Base-by-base conservation (phyloP, 1,140 invertebrate species). In the Cotesia glomerata region DNA sequence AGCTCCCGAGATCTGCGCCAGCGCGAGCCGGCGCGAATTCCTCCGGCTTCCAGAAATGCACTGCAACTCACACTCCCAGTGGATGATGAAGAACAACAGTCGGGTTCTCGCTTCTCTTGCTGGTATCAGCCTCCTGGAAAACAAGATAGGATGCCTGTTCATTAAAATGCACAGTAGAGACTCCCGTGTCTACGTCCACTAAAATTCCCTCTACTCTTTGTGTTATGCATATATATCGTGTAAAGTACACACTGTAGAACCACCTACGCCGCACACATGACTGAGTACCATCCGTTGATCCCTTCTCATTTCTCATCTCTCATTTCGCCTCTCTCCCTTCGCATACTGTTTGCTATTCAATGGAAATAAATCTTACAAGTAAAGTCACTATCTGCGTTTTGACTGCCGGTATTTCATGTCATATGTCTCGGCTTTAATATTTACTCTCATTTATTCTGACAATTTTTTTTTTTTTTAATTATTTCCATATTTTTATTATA, bases 131-230 rank as follows among this genome's bases (percentile, higher is more conserved):
- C 71, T 68, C 32, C 80, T 81, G 77, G 66, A 81, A 81, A 80
- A 81, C 77, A 80, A 80, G 75, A 80, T 79, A 73, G 75, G 61
- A 36, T 13, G 36, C 32, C 65, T 73, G 73, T 80, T 81, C 78
- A 80, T 81, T 81, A 81, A 81, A 81, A 81, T 81, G 77, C 79
- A 74, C 70, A 26, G 16, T 71, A 73, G 74, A 71, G 71, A 64
- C 73, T 45, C 39, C 2, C 2, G 39, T 69, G 70, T 76, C 74
- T 72, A 70, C 67, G 54, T 36, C 65, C 65, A 34, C 45, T 54
- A 54, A 69, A 32, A 59, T 35, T 36, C 26, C 58, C 58, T 26
- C 26, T 16, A 39, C 36, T 35, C 13, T 45, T 35, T 39, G 16
- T 67, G 49, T 52, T 18, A 45, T 32, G 51, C 4, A 56, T 56